These are phyloP conservation scores for Nemurella pictetii DNA, from an alignment of 2,888 invertebrate genomes.

Conservation along the genomic window DNA sequence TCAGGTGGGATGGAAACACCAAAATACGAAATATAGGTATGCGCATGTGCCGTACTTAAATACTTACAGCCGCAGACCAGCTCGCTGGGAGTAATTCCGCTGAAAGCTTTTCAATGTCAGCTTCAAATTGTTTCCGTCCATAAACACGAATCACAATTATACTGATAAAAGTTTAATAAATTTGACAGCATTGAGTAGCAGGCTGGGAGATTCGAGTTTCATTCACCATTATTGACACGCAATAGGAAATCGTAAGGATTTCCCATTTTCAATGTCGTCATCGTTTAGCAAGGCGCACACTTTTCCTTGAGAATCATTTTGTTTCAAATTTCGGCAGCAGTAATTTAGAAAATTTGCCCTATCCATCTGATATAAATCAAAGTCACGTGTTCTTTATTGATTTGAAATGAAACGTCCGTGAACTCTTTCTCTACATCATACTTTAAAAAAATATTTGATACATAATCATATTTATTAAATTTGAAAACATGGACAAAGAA, in stretches of 20 bases:
- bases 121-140: not conserved
- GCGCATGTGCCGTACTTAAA: too few relatives aligned
- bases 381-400: not conserved
- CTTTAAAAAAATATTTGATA: not conserved
- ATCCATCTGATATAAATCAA: not conserved
- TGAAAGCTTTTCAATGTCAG: conserved; percentile 22
- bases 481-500: not conserved
- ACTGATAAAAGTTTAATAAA: not conserved
- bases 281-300: too few relatives aligned
- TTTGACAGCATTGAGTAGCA: not conserved
- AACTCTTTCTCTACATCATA: not conserved
- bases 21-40: not conserved
- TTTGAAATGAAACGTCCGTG: not conserved
- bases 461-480: not conserved
- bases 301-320: too few relatives aligned
- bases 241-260: not conserved
- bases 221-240: not conserved
- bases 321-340: too few relatives aligned
- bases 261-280: not conserved
- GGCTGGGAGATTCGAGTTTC: not conserved
- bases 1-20: not conserved
- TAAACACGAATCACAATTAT: not conserved
- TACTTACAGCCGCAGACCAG: not conserved
- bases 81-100: not conserved
- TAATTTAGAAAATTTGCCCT: too few relatives aligned